Percentiles rank a stretch among this genome's conserved stretches.
phyloP scores from a whole-genome alignment of 2,113 vertebrate species.

The Odobenus rosmarus region DNA sequence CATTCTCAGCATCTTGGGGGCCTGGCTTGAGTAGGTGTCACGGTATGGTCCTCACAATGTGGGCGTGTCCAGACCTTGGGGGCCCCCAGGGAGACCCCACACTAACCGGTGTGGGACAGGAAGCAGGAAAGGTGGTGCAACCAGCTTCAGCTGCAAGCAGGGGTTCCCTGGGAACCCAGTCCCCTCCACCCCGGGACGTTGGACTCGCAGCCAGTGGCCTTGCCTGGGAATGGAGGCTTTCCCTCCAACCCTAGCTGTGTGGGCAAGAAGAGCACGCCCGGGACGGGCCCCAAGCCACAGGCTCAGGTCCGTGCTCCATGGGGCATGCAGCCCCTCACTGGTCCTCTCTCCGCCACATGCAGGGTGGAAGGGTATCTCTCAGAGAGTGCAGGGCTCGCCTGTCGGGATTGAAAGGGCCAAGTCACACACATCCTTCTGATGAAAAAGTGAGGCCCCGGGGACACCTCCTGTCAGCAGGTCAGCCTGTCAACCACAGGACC shows the following conservation, averaged over 20 bases:
- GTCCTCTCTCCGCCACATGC: background rate
- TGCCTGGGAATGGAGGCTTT: background rate
- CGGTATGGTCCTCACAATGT: background rate
- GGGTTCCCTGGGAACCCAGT: background rate
- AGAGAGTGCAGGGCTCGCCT: background rate
- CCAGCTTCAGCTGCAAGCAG: background rate
- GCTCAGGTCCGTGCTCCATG: background rate
- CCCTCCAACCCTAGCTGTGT: background rate
- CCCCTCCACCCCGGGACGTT: background rate
- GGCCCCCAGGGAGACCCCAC: background rate
- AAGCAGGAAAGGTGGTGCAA: background rate
- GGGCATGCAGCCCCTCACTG: background rate
- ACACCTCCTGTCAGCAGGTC: fast-evolving
- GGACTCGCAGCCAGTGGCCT: background rate
- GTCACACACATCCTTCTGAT: background rate
- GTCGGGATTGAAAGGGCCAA: background rate
- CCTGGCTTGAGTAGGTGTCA: background rate
- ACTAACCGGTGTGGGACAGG: background rate
- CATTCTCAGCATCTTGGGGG: background rate
- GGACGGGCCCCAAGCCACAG: background rate
- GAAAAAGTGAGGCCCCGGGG: background rate
- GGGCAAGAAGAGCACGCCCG: background rate
- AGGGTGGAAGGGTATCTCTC: background rate
- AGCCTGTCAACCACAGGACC: background rate
- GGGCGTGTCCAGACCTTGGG: background rate